Conservation (phyloP, 2,888 invertebrate species). For the Chelonus formosanus region DNA sequence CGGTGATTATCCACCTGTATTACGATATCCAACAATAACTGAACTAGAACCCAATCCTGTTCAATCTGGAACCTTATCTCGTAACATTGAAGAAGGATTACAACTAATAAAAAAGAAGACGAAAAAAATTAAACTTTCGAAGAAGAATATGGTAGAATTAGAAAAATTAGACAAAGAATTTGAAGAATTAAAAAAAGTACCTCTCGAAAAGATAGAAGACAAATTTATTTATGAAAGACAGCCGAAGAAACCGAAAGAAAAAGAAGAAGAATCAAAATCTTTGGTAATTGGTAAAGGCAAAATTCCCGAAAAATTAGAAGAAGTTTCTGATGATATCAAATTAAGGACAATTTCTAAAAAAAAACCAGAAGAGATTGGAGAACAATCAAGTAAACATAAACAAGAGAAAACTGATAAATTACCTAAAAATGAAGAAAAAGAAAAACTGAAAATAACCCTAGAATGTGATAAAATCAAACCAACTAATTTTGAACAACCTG, state of each 20-base stretch:
- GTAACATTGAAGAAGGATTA: constrained; percentile 76
- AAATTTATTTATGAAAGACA: constrained; percentile 58
- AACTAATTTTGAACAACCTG: constrained; percentile 56
- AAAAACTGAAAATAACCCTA: constrained; percentile 49
- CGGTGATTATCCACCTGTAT: constrained; percentile 72
- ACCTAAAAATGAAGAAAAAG: constrained; percentile 48
- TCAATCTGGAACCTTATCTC: constrained; percentile 74
- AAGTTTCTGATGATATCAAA: constrained; percentile 56
- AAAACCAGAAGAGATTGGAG: constrained; percentile 54
- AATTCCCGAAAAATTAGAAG: constrained; percentile 53
- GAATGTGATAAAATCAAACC: constrained; percentile 56
- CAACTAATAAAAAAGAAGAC: constrained; percentile 71
- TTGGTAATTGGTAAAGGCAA: constrained; percentile 59
- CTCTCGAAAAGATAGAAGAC: constrained; percentile 59
- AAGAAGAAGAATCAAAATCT: constrained; percentile 53
- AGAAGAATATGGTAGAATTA: constrained; percentile 68
- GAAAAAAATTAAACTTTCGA: constrained; percentile 69
- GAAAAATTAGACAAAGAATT: constrained; percentile 71
- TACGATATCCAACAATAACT: constrained; percentile 67
- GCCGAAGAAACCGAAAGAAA: constrained; percentile 57
- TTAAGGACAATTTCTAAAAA: constrained; percentile 61
- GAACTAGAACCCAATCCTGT: constrained; percentile 68
- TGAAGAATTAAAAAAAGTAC: constrained; percentile 61
- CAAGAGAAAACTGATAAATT: constrained; percentile 50
- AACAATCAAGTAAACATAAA: constrained; percentile 51